Base-by-base conservation (phyloP, 2,797 vertebrate genomes). In the Rhadinocentrus ornatus region DNA sequence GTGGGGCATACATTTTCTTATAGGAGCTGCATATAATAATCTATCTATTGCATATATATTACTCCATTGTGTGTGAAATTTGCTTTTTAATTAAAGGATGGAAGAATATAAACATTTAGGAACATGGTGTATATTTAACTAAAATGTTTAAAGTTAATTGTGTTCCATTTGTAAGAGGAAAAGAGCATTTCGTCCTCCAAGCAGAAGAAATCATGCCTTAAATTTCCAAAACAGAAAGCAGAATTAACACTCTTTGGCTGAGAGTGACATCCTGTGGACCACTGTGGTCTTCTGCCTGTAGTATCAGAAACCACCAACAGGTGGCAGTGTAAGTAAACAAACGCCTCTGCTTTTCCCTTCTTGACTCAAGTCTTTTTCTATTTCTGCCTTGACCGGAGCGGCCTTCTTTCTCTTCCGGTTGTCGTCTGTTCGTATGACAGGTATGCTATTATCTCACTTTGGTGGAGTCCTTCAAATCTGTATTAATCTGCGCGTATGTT, bases 381-480 rank as follows among this genome's bases (percentile, higher is more conserved):
- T 69, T 89, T 22, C 88, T 32, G 31, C 31, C 31, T 6, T 32
- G 89, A 78, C 80, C 83, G 78, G 53, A 44, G 12, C 66, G 0
- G 1, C 0, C 0, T 6, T 48, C 90, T 52, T 71, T 80, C 94
- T 95, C 70, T 98, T 97, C 96, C 96, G 95, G 94, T 84, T 87
- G 69, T 77, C 79, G 73, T 58, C 68, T 67, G 59, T 80, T 75
- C 56, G 52, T 77, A 92, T 46, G 82, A 73, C 67, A 93, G 92
- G 93, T 93, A 92, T 7, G 0, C 6, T n/a, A 2, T 34, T 69
- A 13, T 10, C 41, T 34, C 26, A 27, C 10, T 9, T n/a, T 3
- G 0, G 1, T 20, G 4, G 2, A 15, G n/a, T 12, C 6, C 32
- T n/a, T 55, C 18, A 20, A 90, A 95, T 94, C 95, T 63, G 5